Evolutionary conservation across 2,888 invertebrate genomes (phyloP), one percentile per base, ranked within the genome.

Genomic region (Cartodere bifasciata): DNA sequence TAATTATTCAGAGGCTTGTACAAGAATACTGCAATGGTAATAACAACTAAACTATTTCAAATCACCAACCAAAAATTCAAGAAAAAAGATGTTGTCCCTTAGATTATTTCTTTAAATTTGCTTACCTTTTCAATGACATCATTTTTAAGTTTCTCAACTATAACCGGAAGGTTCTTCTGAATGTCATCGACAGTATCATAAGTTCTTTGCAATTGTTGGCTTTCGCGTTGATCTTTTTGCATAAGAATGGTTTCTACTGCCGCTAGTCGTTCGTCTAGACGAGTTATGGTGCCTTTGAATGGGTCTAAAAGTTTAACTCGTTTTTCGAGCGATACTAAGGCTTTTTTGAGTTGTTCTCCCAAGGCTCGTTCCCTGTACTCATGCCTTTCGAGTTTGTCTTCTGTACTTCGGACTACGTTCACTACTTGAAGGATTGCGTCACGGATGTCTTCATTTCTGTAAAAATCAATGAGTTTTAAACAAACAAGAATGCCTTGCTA

Each of bases 321-420:
- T 55, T 81, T 84, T 41, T 84, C 84, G 26, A 87, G 55, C 0
- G 69, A 63, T 2, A 66, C 60, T 36, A 88, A 59, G 28, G 75
- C 72, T 52, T 78, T 80, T 60, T 85, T 86, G 29, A 86, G 51
- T 42, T 81, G 70, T 34, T 87, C 86, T 0, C 83, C 85, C 13
- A 85, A 60, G 1, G 75, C 74, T 40, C 82, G 70, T 55, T 87
- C 86, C 7, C 88, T 65, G 45, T 71, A 75, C 55, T 88, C 87
- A 56, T 88, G 87, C 10, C 87, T 64, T 50, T 87, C 86, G 38
- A 88, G 56, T 60, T 86, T 87, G 50, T 82, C 83, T 39, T 83
- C 84, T 29, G 81, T 72, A 21, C 74, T 69, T 24, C 83, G 70
- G 55, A 85, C 77, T 55, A 84, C 80, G 50, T 82, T 80, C 6